Conservation (phyloP, 1,140 invertebrate genomes). For the Drosophila aff. region DNA sequence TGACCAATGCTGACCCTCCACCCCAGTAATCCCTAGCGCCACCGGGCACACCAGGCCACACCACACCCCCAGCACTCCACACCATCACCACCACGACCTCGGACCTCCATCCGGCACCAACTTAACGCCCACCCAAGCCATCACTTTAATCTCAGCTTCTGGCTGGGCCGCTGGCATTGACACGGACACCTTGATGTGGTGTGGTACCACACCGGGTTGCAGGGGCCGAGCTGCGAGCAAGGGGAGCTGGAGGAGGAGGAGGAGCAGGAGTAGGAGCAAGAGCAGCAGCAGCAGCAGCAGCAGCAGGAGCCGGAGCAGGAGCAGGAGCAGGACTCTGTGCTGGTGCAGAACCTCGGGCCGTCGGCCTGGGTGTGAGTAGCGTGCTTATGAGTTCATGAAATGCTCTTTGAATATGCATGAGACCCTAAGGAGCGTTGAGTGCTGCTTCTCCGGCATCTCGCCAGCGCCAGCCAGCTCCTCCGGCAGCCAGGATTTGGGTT, state of each 20-base stretch:
- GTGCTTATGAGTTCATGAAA: slow-evolving; percentile 83
- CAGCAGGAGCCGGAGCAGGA: background rate
- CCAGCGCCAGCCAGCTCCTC: background rate
- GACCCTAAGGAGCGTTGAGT: slow-evolving; percentile 76
- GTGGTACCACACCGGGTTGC: background rate
- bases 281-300: too few relatives aligned
- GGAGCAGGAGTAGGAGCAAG: background rate
- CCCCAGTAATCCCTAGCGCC: background rate
- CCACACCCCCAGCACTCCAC: background rate
- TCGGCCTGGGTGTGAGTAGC: slow-evolving; percentile 54
- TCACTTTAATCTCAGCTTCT: slow-evolving; percentile 42
- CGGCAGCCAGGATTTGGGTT: slow-evolving; percentile 34
- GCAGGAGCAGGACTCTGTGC: background rate
- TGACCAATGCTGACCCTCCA: background rate
- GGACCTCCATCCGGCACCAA: background rate
- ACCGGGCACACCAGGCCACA: background rate
- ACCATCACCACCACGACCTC: background rate
- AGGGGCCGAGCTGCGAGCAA: background rate
- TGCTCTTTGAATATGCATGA: slow-evolving; percentile 82
- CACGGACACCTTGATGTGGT: slow-evolving; percentile 41
- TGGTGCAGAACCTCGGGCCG: slow-evolving; percentile 21
- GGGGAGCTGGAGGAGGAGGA: background rate
- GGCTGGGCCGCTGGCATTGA: slow-evolving; percentile 35
- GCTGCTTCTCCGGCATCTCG: slow-evolving; percentile 51
- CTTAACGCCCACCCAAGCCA: slow-evolving; percentile 3